phyloP scores from a whole-genome alignment of 2,888 invertebrate species.

The Agonopterix subpropinquella region DNA sequence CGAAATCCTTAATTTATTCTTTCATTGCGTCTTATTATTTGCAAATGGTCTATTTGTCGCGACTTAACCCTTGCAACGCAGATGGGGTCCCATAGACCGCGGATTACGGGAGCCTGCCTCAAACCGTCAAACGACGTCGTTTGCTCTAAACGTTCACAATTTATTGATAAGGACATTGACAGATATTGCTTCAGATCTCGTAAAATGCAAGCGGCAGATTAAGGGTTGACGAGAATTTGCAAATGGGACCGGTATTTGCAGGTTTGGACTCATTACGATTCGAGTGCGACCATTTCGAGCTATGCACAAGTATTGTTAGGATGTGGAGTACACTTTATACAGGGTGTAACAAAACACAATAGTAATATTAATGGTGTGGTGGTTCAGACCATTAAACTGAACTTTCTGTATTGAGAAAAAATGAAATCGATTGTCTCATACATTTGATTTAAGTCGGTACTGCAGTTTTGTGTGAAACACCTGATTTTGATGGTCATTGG shows the following conservation, averaged over 20 bases:
- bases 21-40: slow-evolving; percentile 75
- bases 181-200: slow-evolving; percentile 68
- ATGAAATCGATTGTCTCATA: too few species aligned
- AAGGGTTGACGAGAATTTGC: slow-evolving; percentile 64
- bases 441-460: too few species aligned
- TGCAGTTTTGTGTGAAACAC: too few species aligned
- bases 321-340: too few species aligned
- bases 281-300: neutral
- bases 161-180: slow-evolving; percentile 75
- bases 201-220: slow-evolving; percentile 71
- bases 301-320: slow-evolving; percentile 27
- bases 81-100: slow-evolving; percentile 65
- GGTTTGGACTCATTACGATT: slow-evolving; percentile 52
- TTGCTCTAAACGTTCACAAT: slow-evolving; percentile 65
- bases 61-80: slow-evolving; percentile 72
- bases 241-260: slow-evolving; percentile 61
- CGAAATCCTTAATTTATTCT: slow-evolving; percentile 67
- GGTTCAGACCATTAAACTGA: too few species aligned
- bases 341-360: too few species aligned
- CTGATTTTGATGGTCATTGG: too few species aligned
- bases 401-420: too few species aligned
- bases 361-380: too few species aligned
- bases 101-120: slow-evolving; percentile 62
- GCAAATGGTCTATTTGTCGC: slow-evolving; percentile 75
- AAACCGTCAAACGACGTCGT: slow-evolving; percentile 71